Base-by-base conservation (phyloP, 2,797 vertebrate genomes). In the Calcarius lapponicus region DNA sequence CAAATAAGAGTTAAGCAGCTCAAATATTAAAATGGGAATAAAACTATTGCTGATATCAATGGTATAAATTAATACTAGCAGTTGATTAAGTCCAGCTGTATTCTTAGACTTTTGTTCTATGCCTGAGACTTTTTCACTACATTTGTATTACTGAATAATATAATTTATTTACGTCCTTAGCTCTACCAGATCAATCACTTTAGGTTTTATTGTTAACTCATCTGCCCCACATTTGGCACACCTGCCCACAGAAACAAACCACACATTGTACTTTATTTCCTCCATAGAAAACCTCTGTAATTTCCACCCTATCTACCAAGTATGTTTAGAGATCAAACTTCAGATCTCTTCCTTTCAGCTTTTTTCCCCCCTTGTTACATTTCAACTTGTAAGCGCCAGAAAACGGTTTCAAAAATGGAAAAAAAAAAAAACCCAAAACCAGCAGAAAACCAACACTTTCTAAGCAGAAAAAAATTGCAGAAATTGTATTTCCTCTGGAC, bases 291-390 rank as follows among this genome's bases (percentile, higher is more conserved):
- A 84, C 29, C 36, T 79, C 89, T 69, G 48, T 11, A 61, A 34
- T 57, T 61, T 91, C 80, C 66, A 92, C 13, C 22, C 84, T 62
- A 81, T 75, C 66, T 84, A 60, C 32, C 34, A 67, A 92, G 50
- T 28, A 31, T 80, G 73, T 76, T 69, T 70, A 28, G 79, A 86
- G 66, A 62, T 96, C 88, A 78, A 80, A 81, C 75, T 96, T 91
- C 89, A 94, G 69, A 53, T 61, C 64, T 76, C 75, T 90, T 79
- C 22, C 14, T 34, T 14, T 9, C 5, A 31, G n/a, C 13, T 40
- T 45, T 58, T n/a, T 26, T 18, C 9, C 1, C 4, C 17, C 14
- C 45, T 87, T 70, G 28, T 64, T 95, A 76, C 75, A 91, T 81
- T 95, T 92, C 48, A 54, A n/a, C 13, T 47, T 42, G 2, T 13